These are phyloP conservation scores for Dorcus hopei DNA, from an alignment of 2,888 invertebrate species.

Conservation along the genomic window DNA sequence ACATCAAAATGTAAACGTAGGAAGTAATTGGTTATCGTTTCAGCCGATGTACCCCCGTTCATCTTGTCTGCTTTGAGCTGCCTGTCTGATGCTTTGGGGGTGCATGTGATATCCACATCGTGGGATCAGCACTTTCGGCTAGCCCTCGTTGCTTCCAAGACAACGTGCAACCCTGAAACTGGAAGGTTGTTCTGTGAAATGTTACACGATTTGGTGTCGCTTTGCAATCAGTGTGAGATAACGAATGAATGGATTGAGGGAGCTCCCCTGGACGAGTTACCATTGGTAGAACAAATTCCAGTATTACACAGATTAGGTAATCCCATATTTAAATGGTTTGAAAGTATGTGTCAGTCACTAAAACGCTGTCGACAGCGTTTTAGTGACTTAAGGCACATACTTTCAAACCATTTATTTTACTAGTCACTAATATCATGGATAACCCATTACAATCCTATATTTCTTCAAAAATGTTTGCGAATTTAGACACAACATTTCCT, in stretches of 20 bases:
- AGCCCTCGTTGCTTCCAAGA: conserved; percentile 53
- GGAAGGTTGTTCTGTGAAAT: conserved; percentile 58
- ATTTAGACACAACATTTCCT: no score
- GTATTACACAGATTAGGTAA: conserved; percentile 67
- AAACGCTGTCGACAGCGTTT: no score
- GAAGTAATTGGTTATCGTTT: conserved; percentile 19
- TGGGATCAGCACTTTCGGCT: conserved; percentile 70
- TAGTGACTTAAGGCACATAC: no score
- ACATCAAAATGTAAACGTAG: not conserved
- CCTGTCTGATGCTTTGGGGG: conserved; percentile 73
- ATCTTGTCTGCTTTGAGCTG: conserved; percentile 70
- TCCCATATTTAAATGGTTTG: no score
- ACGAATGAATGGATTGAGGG: conserved; percentile 68
- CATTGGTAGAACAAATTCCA: conserved; percentile 80
- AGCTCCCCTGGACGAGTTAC: conserved; percentile 71
- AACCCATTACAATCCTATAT: conserved; percentile 23
- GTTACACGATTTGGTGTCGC: conserved; percentile 65
- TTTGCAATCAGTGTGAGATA: conserved; percentile 74
- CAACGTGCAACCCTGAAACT: conserved; percentile 37
- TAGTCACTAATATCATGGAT: no score
- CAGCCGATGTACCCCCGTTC: conserved; percentile 63
- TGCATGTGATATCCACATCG: conserved; percentile 73
- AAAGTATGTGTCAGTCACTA: no score
- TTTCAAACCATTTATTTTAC: no score
- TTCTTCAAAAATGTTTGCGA: no score